Base-by-base conservation (phyloP, 2,888 invertebrate genomes). In the Polyploca ridens region DNA sequence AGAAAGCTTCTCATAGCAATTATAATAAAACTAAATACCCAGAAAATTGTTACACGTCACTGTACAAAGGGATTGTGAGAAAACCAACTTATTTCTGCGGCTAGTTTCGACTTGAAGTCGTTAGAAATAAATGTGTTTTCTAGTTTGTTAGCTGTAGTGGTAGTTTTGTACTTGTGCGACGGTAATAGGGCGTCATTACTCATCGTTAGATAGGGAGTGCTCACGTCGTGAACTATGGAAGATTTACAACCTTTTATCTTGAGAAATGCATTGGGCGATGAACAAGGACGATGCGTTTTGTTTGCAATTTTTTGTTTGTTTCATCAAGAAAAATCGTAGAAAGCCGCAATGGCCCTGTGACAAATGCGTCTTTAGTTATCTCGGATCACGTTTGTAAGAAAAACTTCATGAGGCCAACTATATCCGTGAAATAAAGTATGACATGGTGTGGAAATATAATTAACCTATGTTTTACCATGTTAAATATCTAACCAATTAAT, bases 151-250 rank as follows among this genome's bases (percentile, higher is more conserved):
- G 16, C 59, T 66, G 54, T 62, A 68, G 64, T 68, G 62, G 69
- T 74, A 73, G 71, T 66, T 68, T 67, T 69, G 71, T 69, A 58
- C n/a, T 69, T 67, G 33, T 41, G n/a, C n/a, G 64, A 63, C 62
- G 44, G 63, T 66, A 66, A 63, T 58, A 62, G 69, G 33, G n/a
- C 27, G 60, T 73, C 76, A 74, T 79, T 73, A 72, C 68, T 77
- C 74, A 76, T 79, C 69, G 72, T 81, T 78, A 83, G 78, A 72
- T 71, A 73, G 70, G 71, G 64, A 74, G 73, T 67, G 74, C 73
- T 76, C 76, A 68, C 73, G 72, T 79, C 74, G 72, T 73, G 71
- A 71, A 75, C 71, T 74, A 71, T 69, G 69, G 70, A 74, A 76
- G 74, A 81, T 84, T 77, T 80, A 79, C 75, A 65, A 70, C 64